A percentile compares a stretch with the other conserved stretches of the same genome.
These are phyloP conservation scores for Habroteleia sp. DNA, from an alignment of 2,888 invertebrate species.

Conservation along the genomic window DNA sequence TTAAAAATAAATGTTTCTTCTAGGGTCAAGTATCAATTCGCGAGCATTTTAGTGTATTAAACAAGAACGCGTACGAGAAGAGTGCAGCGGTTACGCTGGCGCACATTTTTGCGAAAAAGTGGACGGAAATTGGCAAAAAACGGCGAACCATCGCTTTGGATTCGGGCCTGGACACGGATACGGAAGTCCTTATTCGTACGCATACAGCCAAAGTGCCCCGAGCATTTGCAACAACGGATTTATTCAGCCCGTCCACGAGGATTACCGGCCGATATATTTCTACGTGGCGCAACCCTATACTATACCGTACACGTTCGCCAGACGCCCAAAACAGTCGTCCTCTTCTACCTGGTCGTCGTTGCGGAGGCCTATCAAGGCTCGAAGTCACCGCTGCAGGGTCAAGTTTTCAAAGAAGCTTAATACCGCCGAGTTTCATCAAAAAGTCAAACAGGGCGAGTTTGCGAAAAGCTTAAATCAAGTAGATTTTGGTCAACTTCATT, in stretches of 20 bases:
- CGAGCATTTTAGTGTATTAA: conserved; percentile 49
- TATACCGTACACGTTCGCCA: conserved; percentile 77
- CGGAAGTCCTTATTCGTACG: conserved; percentile 74
- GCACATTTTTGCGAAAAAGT: conserved; percentile 69
- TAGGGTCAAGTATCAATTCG: conserved; percentile 55
- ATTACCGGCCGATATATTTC: conserved; percentile 78
- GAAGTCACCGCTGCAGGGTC: conserved; percentile 73
- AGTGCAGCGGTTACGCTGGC: conserved; percentile 61
- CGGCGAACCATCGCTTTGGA: conserved; percentile 76
- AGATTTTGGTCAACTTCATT: conserved; percentile 72
- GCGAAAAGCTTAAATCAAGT: conserved; percentile 77
- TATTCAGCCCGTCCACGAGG: conserved; percentile 71
- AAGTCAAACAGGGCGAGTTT: conserved; percentile 78
- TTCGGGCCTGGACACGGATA: conserved; percentile 71
- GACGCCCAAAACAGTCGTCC: conserved; percentile 72
- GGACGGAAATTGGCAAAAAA: conserved; percentile 77
- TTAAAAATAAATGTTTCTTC: conserved; percentile 17
- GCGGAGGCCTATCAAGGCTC: conserved; percentile 70
- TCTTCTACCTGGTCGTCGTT: conserved; percentile 69
- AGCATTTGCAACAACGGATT: conserved; percentile 72
- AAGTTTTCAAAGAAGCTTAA: conserved; percentile 76
- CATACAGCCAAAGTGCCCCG: conserved; percentile 76
- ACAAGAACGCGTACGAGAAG: conserved; percentile 55
- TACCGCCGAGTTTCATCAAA: conserved; percentile 76
- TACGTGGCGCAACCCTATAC: conserved; percentile 79